Conservation (phyloP, 2,888 invertebrate species). For the Drosophila gaucha region DNA sequence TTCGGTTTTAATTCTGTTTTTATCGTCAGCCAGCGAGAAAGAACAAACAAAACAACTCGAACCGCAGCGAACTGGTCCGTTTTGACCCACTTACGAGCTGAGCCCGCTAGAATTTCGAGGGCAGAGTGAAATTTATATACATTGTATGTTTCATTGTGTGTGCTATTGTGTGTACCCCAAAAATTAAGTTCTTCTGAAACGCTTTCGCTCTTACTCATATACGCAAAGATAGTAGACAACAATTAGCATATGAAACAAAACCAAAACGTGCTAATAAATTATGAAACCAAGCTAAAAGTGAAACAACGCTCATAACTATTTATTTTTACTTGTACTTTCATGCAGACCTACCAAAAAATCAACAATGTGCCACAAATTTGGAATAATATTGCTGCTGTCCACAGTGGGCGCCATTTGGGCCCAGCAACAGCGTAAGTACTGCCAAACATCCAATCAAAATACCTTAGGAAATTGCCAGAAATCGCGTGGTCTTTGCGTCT, state of each 20-base stretch:
- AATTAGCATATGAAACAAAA: conserved; percentile 59
- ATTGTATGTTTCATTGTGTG: conserved; percentile 34
- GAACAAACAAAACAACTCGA: conserved; percentile 45
- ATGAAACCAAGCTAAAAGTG: conserved; percentile 68
- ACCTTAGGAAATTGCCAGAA: conserved; percentile 6
- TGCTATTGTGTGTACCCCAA: conserved; percentile 10
- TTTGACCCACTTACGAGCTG: conserved; percentile 52
- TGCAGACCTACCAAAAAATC: conserved; percentile 49
- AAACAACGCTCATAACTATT: conserved; percentile 46
- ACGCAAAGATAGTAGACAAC: conserved; percentile 12
- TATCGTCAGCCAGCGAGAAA: conserved; percentile 16
- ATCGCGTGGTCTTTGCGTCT: not conserved
- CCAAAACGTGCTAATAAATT: conserved; percentile 72
- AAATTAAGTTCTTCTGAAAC: conserved; percentile 27
- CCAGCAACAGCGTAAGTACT: conserved; percentile 79
- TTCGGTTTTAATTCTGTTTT: conserved; percentile 38
- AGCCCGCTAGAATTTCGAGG: conserved; percentile 50
- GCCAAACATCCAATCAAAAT: conserved; percentile 5
- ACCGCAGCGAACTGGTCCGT: conserved; percentile 49
- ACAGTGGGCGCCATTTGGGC: conserved; percentile 60
- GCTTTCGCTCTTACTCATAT: conserved; percentile 72
- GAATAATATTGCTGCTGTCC: conserved; percentile 63
- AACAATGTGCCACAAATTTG: conserved; percentile 67
- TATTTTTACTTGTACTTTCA: conserved; percentile 78
- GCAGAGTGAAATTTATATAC: conserved; percentile 65